Evolutionary conservation across 2,113 vertebrate genomes (phyloP).

Genomic region (Oryzias javanicus): DNA sequence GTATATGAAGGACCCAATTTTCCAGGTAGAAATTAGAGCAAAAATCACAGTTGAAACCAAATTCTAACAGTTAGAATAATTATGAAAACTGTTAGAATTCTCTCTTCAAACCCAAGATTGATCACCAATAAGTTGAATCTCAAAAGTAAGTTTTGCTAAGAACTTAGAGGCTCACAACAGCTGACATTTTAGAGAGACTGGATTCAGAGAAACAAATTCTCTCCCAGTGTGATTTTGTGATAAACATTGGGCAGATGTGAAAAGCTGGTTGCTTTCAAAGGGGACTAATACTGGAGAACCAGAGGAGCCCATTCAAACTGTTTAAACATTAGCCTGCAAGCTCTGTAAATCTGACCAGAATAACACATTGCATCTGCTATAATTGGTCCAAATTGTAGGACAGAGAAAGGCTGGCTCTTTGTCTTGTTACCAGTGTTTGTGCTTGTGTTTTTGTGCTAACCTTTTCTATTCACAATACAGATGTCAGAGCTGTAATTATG

Average conservation of each 20-base stretch:
- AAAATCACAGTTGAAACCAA: too few species aligned
- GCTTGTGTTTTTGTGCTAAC: not conserved
- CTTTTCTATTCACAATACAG: not conserved
- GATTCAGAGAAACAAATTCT: slow-evolving; percentile 3
- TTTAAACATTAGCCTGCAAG: not conserved
- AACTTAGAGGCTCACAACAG: not conserved
- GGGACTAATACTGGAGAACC: not conserved
- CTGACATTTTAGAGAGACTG: slow-evolving; percentile 8
- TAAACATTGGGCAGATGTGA: slow-evolving; percentile 4
- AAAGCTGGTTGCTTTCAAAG: slow-evolving; percentile 3
- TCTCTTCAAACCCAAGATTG: too few species aligned
- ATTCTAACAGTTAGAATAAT: too few species aligned
- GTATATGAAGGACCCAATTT: too few species aligned
- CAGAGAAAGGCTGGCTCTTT: not conserved
- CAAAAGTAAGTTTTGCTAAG: too few species aligned
- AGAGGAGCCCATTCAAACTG: not conserved
- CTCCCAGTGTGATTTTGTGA: not conserved
- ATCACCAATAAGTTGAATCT: too few species aligned
- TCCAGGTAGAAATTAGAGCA: too few species aligned
- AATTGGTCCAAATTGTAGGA: not conserved
- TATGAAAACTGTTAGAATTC: too few species aligned
- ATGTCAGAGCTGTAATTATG: not conserved
- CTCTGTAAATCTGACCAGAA: not conserved
- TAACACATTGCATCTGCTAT: not conserved
- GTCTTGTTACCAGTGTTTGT: not conserved